phyloP scores from a whole-genome alignment of 2,113 vertebrate genomes.

The Spilogale gracilis region DNA sequence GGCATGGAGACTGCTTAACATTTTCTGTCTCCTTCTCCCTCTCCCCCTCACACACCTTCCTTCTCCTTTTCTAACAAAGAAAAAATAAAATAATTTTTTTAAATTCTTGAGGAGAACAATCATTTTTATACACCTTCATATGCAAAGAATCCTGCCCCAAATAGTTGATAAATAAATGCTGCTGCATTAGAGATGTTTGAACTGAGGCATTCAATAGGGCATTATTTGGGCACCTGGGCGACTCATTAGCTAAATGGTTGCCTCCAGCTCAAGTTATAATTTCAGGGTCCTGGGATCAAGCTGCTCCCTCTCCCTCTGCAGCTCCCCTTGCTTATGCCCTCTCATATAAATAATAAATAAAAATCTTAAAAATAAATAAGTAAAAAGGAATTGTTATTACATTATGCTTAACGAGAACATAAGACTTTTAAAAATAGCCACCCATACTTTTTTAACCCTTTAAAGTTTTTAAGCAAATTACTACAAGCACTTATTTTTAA shows the following conservation, averaged over 20 bases:
- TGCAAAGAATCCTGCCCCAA: neutral
- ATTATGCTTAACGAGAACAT: neutral
- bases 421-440: neutral
- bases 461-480: conserved; percentile 6
- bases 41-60: neutral
- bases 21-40: neutral
- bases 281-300: neutral
- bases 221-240: neutral
- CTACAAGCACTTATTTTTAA: neutral
- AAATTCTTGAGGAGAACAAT: neutral
- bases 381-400: neutral
- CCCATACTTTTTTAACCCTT: neutral
- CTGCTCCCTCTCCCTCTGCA: neutral
- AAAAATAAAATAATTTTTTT: neutral
- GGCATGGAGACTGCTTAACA: neutral
- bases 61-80: neutral
- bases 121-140: neutral
- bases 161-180: neutral
- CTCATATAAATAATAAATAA: neutral
- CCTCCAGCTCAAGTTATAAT: neutral
- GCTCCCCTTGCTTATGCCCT: neutral
- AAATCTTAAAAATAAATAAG: neutral
- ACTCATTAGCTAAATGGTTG: neutral
- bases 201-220: neutral
- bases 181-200: neutral